Evolutionary conservation across 1,140 invertebrate species (phyloP), one percentile per base, ranked within the genome.

Genomic region (Solenopsis invicta): DNA sequence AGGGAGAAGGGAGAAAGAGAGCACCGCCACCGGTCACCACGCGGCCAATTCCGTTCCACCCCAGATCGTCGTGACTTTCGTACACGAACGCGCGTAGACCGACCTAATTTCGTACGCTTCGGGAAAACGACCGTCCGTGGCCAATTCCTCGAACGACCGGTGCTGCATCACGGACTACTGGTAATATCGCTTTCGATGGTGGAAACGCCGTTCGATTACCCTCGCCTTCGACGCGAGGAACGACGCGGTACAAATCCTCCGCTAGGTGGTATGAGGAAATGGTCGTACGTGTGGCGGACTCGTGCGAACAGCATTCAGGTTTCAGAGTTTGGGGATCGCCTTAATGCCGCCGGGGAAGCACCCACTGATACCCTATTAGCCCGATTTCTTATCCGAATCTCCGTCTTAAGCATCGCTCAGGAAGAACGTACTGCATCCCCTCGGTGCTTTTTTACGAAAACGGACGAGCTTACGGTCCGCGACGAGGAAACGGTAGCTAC

Each of bases 181-280:
- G 61, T 81, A 80, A 86, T 86, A 81, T 69, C 85, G 74, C 24
- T 86, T 80, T 86, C 85, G 48, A 80, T 81, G 34, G 85, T 69
- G 52, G 52, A 69, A 69, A 80, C 62, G 76, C 64, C 37, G 41
- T 86, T 86, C 75, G 85, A 86, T 86, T 86, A 86, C 62, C 76
- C 50, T 67, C 75, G 76, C 50, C 50, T 45, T 24, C 75, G 64
- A 61, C 62, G 59, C 62, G 59, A 78, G 52, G 4, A 86, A 86
- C 50, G 74, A 77, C 61, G 76, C 76, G 85, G 64, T 86, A 86
- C 85, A 86, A 66, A 86, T 86, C 75, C 75, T 66, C 45, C 61
- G 10, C 13, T 8, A 37, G 45, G 29, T 62, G 67, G 80, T 59
- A 24, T 34, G 80, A 74, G 80, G 78, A 59, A 74, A 74, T 61